A percentile compares a stretch with the other conserved stretches of the same genome.
Conservation (phyloP, 2,888 invertebrate genomes). For the Amphipoea lucens region DNA sequence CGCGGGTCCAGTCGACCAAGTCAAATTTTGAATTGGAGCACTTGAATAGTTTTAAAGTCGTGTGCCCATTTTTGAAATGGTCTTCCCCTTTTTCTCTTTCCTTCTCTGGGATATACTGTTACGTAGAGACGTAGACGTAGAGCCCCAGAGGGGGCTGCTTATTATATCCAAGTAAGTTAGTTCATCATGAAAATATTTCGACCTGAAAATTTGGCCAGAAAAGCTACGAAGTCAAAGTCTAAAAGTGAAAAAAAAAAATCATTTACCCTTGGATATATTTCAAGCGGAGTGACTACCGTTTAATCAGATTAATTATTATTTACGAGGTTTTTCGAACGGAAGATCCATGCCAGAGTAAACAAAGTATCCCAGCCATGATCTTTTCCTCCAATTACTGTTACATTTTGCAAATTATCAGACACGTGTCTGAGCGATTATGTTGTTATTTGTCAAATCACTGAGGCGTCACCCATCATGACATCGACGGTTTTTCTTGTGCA, state of each 20-base stretch:
- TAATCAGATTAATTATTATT: not conserved
- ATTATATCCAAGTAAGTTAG: not conserved
- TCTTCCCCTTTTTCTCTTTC: not conserved
- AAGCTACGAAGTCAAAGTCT: not conserved
- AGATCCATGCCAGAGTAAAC: not conserved
- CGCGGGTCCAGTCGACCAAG: too few relatives aligned
- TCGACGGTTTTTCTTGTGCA: not conserved
- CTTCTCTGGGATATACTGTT: not conserved
- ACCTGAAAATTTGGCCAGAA: too few relatives aligned
- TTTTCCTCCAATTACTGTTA: not conserved
- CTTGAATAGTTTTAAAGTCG: not conserved
- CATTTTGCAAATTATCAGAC: not conserved
- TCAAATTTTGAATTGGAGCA: too few relatives aligned
- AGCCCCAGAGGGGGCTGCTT: not conserved
- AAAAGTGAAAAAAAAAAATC: not conserved
- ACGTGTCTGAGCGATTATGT: not conserved
- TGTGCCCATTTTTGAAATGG: not conserved
- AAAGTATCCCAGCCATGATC: not conserved
- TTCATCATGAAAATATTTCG: not conserved
- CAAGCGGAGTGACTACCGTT: not conserved
- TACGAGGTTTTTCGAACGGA: conserved; percentile 10
- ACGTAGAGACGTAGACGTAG: too few relatives aligned
- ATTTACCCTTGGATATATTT: conserved; percentile 6
- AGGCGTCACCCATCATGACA: not conserved
- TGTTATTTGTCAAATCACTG: conserved; percentile 2